phyloP scores from a whole-genome alignment of 2,113 vertebrate genomes.

The Mustela lutreola region DNA sequence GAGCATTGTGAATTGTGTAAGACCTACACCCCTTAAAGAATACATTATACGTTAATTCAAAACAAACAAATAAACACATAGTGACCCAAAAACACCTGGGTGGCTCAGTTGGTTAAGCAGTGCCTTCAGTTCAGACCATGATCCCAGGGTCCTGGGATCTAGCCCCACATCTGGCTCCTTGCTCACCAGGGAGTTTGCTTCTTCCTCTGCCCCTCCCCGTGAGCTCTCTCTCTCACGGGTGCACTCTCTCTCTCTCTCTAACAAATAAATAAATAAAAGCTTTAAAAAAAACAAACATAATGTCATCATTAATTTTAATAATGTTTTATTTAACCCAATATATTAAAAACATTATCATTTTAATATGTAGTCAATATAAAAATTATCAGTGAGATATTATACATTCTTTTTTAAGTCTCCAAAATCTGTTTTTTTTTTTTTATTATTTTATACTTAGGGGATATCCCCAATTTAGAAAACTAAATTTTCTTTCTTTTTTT shows the following conservation, averaged over 20 bases:
- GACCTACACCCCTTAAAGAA: too few species aligned
- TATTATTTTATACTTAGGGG: too few species aligned
- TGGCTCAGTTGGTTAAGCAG: too few species aligned
- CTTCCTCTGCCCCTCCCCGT: background rate
- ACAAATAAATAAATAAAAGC: too few species aligned
- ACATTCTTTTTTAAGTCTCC: background rate
- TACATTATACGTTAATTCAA: too few species aligned
- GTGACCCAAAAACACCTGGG: background rate
- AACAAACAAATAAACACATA: background rate
- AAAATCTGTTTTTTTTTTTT: background rate
- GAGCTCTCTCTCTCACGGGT: too few species aligned
- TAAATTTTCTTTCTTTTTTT: background rate
- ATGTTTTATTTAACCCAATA: background rate
- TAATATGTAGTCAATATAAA: slow-evolving; percentile 4
- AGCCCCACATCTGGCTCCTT: background rate
- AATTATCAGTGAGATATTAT: background rate
- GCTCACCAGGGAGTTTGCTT: background rate
- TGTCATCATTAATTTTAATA: background rate
- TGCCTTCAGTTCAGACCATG: background rate
- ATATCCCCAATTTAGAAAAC: background rate
- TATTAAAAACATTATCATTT: background rate
- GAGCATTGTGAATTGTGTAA: too few species aligned
- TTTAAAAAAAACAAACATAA: background rate
- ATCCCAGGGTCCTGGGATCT: background rate
- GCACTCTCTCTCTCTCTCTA: too few species aligned